These are phyloP conservation scores for Uropetala carovei DNA, from an alignment of 2,888 invertebrate genomes.

Conservation along the genomic window DNA sequence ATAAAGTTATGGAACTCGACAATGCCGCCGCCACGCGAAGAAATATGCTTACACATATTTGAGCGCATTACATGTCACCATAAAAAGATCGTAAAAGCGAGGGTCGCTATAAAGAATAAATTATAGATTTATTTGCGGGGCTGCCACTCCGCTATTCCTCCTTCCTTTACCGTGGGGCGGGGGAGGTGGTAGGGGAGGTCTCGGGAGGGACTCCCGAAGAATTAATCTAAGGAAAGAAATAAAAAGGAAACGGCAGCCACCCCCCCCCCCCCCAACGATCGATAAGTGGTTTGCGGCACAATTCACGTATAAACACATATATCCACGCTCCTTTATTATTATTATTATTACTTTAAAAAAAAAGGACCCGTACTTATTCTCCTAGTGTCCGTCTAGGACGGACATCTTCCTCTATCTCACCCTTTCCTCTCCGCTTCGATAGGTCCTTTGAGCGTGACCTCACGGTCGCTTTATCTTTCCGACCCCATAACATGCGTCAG, in stretches of 20 bases:
- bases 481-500: conserved; percentile 24
- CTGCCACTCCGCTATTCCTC: not conserved
- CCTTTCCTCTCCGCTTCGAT: no score
- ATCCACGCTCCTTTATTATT: conserved; percentile 3
- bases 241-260: not conserved
- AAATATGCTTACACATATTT: conserved; percentile 53
- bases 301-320: not conserved
- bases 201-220: conserved; percentile 36
- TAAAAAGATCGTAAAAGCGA: conserved; percentile 46
- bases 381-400: not conserved
- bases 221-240: conserved; percentile 42
- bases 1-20: conserved; percentile 48
- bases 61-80: conserved; percentile 31
- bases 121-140: conserved; percentile 55
- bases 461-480: not conserved
- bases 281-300: not conserved
- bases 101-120: conserved; percentile 33
- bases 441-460: not conserved
- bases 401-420: not conserved
- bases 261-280: not conserved
- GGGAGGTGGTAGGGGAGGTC: conserved; percentile 13
- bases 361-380: no score
- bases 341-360: no score
- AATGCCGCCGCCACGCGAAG: conserved; percentile 18
- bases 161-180: no score